Evolutionary conservation across 2,888 invertebrate species (phyloP), one percentile per base, ranked within the genome.

Genomic region (Lepidochrysops patricia): DNA sequence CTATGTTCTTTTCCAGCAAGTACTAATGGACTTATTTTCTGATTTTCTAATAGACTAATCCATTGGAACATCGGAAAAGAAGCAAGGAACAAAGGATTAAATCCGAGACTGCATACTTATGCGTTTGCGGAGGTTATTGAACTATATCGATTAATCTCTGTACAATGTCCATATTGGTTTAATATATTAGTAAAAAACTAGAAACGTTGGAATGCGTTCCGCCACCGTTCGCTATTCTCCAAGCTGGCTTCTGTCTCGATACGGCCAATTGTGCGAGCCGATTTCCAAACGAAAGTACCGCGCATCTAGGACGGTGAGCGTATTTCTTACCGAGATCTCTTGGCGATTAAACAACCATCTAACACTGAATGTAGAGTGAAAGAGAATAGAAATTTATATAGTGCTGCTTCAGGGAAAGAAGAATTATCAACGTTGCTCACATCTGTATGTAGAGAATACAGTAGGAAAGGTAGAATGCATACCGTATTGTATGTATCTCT

Each of bases 201-300:
- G 73, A 75, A 74, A 72, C 71, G 70, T 69, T 70, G 74, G 80
- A 76, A 79, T 80, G 81, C 77, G 79, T 77, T 76, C 75, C 76
- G 76, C 77, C 73, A 76, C 73, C 71, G 69, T 70, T 71, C 69
- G 66, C 66, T 66, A 67, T 77, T 77, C 80, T 76, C 77, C 76
- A 79, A 75, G 77, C 74, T 75, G 72, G 79, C 78, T 75, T 77
- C 76, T 81, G 79, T 80, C 86, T 84, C 82, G 85, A 83, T 81
- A 85, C 85, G 84, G 86, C 80, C 85, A 86, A 87, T 87, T 87
- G 88, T 87, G 80, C 81, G 84, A 81, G 82, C 81, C 83, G 88
- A 88, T 88, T 88, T 89, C 89, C 86, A 88, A 89, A 88, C 85
- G 89, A 89, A 89, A 89, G 89, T 88, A 85, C 85, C 79, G 80